phyloP scores from a whole-genome alignment of 2,797 vertebrate genomes.

The Scleropages formosus region DNA sequence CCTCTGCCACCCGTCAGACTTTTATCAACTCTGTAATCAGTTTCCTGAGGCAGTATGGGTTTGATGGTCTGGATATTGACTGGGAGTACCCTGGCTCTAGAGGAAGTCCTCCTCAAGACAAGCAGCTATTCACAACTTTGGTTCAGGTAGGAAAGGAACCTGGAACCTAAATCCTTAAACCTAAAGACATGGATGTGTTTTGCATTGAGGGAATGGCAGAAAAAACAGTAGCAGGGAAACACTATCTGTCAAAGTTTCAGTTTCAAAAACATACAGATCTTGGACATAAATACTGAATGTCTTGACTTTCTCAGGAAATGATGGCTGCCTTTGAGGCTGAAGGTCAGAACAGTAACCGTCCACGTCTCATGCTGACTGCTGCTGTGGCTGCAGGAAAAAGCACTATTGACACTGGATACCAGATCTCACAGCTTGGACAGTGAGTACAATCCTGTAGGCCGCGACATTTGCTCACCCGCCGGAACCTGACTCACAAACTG shows the following conservation, averaged over 20 bases:
- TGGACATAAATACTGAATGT: too few relatives aligned
- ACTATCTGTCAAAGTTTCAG: too few relatives aligned
- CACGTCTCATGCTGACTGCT: conserved; percentile 70
- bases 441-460: conserved; percentile 45
- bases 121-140: conserved; percentile 58
- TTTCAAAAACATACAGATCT: too few relatives aligned
- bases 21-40: conserved; percentile 69
- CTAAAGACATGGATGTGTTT: too few relatives aligned
- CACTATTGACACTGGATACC: conserved; percentile 65
- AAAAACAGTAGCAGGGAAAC: too few relatives aligned
- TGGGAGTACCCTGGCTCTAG: conserved; percentile 70
- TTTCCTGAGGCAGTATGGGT: conserved; percentile 67
- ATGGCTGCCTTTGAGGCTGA: conserved; percentile 67
- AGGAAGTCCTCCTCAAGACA: conserved; percentile 62
- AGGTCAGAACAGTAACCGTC: conserved; percentile 55
- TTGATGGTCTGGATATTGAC: conserved; percentile 76
- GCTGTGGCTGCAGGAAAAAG: conserved; percentile 69
- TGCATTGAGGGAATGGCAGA: too few relatives aligned
- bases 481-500: background rate
- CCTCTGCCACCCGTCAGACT: conserved; percentile 56
- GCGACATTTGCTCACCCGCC: background rate
- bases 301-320: conserved; percentile 60
- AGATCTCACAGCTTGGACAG: conserved; percentile 65
- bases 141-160: too few relatives aligned
- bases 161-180: too few relatives aligned